Percentiles rank a stretch among this genome's conserved stretches.
Evolutionary conservation across 2,113 vertebrate species (phyloP).

Genomic region (Bolborhynchus lineola): DNA sequence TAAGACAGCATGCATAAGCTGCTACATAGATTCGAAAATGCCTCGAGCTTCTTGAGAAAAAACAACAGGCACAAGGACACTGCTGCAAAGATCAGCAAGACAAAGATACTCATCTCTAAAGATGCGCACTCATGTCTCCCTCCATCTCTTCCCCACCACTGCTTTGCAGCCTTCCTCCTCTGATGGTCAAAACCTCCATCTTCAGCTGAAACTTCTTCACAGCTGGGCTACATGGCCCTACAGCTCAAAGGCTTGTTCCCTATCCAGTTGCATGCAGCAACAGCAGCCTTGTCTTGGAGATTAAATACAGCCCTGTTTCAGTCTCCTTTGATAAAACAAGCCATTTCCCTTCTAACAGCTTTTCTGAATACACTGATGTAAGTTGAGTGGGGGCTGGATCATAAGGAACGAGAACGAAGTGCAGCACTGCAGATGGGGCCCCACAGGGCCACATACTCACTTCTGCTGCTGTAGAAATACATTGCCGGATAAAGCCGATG

Average conservation of each 20-base stretch:
- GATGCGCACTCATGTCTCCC: not conserved
- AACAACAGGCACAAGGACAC: not conserved
- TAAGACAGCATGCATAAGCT: not conserved
- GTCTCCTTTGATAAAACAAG: not conserved
- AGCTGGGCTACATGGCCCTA: not conserved
- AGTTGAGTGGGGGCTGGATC: not conserved
- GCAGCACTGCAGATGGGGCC: not conserved
- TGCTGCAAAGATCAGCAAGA: not conserved
- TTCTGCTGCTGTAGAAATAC: not conserved
- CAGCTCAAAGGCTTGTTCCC: not conserved
- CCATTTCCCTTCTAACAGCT: not conserved
- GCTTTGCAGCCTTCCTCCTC: not conserved
- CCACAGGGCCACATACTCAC: rapidly evolving
- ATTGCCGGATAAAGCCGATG: rapidly evolving
- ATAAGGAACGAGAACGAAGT: rapidly evolving
- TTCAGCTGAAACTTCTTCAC: not conserved
- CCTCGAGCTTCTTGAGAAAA: not conserved
- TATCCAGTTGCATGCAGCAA: not conserved
- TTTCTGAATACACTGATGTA: not conserved
- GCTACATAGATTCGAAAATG: not conserved
- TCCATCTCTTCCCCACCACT: not conserved
- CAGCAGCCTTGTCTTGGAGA: not conserved
- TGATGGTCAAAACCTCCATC: not conserved
- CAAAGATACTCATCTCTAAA: not conserved
- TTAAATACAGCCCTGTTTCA: not conserved